Percentiles rank a stretch among this genome's conserved stretches.
These are phyloP conservation scores for Gryon sp. DNA, from an alignment of 1,140 invertebrate genomes.

Conservation along the genomic window DNA sequence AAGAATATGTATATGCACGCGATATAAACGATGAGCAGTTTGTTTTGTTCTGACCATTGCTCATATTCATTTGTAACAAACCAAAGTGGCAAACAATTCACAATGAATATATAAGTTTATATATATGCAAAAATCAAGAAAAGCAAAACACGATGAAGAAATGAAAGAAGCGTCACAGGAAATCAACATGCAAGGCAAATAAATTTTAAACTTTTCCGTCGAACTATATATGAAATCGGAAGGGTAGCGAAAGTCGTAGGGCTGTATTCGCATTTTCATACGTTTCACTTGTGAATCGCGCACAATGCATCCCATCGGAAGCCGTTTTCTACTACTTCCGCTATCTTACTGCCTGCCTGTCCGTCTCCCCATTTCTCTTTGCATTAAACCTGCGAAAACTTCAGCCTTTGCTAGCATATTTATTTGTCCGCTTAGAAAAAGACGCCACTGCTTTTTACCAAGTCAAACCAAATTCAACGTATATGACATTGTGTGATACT, in stretches of 20 bases:
- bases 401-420: slow-evolving; percentile 53
- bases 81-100: neutral
- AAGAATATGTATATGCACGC: slow-evolving; percentile 37
- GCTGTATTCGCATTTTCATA: slow-evolving; percentile 65
- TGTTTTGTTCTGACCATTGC: slow-evolving; percentile 46
- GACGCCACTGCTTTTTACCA: slow-evolving; percentile 41
- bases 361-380: slow-evolving; percentile 53
- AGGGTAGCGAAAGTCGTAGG: slow-evolving; percentile 66
- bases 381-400: slow-evolving; percentile 59
- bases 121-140: slow-evolving; percentile 45
- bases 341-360: slow-evolving; percentile 60
- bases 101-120: slow-evolving; percentile 23
- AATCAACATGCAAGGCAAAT: slow-evolving; percentile 53
- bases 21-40: slow-evolving; percentile 22
- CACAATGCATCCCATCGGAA: slow-evolving; percentile 76
- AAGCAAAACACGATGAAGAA: slow-evolving; percentile 24
- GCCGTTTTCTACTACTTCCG: slow-evolving; percentile 74
- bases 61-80: slow-evolving; percentile 4
- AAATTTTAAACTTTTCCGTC: slow-evolving; percentile 68
- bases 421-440: slow-evolving; percentile 58
- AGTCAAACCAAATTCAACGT: slow-evolving; percentile 32
- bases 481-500: slow-evolving; percentile 43
- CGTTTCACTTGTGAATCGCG: slow-evolving; percentile 70
- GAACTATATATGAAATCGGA: slow-evolving; percentile 64
- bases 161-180: slow-evolving; percentile 8